A percentile compares a stretch with the other conserved stretches of the same genome.
These are phyloP conservation scores for Pristionchus mayeri DNA, from an alignment of 2,888 invertebrate species.

Conservation along the genomic window DNA sequence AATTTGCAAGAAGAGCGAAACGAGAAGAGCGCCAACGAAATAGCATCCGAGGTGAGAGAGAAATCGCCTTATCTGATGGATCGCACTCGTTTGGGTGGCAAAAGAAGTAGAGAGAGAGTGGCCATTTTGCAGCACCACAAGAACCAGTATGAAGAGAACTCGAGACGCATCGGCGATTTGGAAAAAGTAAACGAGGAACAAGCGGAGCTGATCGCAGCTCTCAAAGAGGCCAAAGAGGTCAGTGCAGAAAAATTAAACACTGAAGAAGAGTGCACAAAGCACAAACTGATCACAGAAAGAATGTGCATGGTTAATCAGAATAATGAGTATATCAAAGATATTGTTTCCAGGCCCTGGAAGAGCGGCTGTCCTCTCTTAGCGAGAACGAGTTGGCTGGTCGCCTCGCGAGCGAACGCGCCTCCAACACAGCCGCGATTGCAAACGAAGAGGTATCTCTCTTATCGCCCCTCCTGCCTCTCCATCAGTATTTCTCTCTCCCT, in stretches of 20 bases:
- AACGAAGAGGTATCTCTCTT: constrained; percentile 47
- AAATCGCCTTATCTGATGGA: constrained; percentile 36
- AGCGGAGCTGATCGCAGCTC: background rate
- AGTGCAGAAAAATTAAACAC: background rate
- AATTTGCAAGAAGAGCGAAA: constrained; percentile 50
- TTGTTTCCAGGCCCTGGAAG: constrained; percentile 2
- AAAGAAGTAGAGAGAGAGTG: background rate
- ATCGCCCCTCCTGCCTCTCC: background rate
- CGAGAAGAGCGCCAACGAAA: constrained; percentile 51
- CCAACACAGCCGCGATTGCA: constrained; percentile 50
- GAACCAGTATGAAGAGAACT: constrained; percentile 46
- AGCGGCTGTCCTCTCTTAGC: background rate
- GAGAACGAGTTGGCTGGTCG: constrained; percentile 49
- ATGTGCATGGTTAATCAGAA: background rate
- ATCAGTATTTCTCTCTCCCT: background rate
- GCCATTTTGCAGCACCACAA: constrained; percentile 45
- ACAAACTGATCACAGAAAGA: background rate
- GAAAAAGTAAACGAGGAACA: constrained; percentile 10
- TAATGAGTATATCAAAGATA: background rate
- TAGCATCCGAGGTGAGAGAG: constrained; percentile 53
- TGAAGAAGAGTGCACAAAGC: background rate
- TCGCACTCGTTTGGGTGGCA: constrained; percentile 19
- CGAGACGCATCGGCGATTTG: constrained; percentile 29
- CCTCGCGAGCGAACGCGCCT: constrained; percentile 53
- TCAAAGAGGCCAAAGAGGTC: constrained; percentile 47